phyloP scores from a whole-genome alignment of 2,888 invertebrate genomes.

The Chymomyza amoena region DNA sequence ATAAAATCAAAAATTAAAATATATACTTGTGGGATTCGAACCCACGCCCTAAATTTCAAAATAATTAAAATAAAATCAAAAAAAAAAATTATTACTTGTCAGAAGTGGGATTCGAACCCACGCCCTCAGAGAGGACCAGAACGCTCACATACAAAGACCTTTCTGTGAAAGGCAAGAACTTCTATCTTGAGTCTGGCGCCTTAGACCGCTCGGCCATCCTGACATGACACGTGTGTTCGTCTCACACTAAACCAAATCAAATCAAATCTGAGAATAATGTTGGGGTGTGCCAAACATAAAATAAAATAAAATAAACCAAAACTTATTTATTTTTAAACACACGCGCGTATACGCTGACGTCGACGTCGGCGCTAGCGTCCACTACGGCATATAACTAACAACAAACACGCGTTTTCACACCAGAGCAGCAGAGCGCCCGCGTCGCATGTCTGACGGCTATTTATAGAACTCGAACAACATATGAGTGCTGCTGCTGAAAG shows the following conservation, averaged over 20 bases:
- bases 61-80: neutral
- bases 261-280: neutral
- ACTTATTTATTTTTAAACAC: slow-evolving; percentile 14
- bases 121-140: slow-evolving; percentile 78
- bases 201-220: slow-evolving; percentile 78
- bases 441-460: slow-evolving; percentile 59
- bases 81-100: slow-evolving; percentile 55
- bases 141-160: slow-evolving; percentile 58
- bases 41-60: slow-evolving; percentile 68
- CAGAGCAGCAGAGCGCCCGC: slow-evolving; percentile 10
- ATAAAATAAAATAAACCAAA: slow-evolving; percentile 11
- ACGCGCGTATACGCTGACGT: neutral
- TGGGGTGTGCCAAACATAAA: neutral
- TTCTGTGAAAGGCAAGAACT: slow-evolving; percentile 55
- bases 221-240: slow-evolving; percentile 43
- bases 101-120: slow-evolving; percentile 78
- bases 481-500: slow-evolving; percentile 17
- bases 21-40: slow-evolving; percentile 75
- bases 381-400: slow-evolving; percentile 1
- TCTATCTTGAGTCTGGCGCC: slow-evolving; percentile 75
- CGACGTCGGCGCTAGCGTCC: neutral
- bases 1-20: slow-evolving; percentile 31
- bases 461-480: slow-evolving; percentile 41
- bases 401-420: slow-evolving; percentile 61
- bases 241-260: slow-evolving; percentile 16